Conservation (phyloP, 2,113 vertebrate genomes). For the Melierax canorus region DNA sequence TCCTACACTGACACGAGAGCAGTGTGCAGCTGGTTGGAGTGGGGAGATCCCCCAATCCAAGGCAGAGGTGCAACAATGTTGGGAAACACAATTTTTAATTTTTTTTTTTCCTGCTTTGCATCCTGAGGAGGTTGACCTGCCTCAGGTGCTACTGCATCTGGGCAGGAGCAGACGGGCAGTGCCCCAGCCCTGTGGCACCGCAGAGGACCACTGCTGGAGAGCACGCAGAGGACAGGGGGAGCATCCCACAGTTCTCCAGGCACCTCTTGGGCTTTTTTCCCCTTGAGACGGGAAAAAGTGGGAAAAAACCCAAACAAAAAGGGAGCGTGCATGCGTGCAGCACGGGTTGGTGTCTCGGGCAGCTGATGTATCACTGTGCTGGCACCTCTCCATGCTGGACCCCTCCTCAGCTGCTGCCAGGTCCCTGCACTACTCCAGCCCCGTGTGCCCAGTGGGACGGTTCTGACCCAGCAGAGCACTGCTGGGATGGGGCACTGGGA, state of each 20-base stretch:
- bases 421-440: neutral
- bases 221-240: neutral
- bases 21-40: neutral
- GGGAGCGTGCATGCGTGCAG: neutral
- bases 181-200: neutral
- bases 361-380: neutral
- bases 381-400: neutral
- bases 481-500: fast-evolving
- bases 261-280: neutral
- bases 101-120: neutral
- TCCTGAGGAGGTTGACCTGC: neutral
- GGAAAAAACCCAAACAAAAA: neutral
- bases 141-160: too few species aligned
- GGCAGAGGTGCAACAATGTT: neutral
- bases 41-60: neutral
- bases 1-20: neutral
- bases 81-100: neutral
- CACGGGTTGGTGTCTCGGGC: neutral
- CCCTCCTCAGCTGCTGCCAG: fast-evolving
- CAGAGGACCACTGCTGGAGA: neutral
- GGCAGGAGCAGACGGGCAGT: neutral
- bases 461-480: neutral
- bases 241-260: neutral
- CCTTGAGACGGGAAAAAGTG: neutral
- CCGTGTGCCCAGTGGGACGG: neutral